Percentiles rank a stretch among this genome's conserved stretches.
phyloP scores from a whole-genome alignment of 2,888 invertebrate species.

The Papilio elwesi region DNA sequence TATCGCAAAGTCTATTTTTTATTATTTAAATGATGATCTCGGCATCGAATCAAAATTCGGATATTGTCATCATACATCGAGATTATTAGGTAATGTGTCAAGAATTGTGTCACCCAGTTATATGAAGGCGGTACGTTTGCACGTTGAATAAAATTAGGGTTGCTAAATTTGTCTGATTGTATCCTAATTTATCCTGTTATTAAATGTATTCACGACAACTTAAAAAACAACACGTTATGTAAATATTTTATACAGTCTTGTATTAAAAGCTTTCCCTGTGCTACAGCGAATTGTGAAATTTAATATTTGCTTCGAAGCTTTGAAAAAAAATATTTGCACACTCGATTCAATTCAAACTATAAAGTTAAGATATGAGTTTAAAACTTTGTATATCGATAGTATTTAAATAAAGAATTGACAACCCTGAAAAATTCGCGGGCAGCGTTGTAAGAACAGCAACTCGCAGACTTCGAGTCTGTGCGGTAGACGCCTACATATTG shows the following conservation, averaged over 20 bases:
- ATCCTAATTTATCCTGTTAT: slow-evolving; percentile 17
- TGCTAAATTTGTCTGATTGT: slow-evolving; percentile 14
- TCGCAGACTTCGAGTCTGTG: slow-evolving; percentile 66
- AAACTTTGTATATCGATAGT: too few relatives aligned
- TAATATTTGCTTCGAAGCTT: not conserved
- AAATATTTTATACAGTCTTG: too few relatives aligned
- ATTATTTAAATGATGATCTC: slow-evolving; percentile 6
- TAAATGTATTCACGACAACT: not conserved
- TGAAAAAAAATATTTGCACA: not conserved
- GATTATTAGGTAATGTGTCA: slow-evolving; percentile 75
- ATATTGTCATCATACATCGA: slow-evolving; percentile 60
- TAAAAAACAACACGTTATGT: not conserved
- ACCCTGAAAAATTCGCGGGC: slow-evolving; percentile 60
- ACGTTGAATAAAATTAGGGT: slow-evolving; percentile 56
- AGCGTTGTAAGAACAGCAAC: slow-evolving; percentile 62
- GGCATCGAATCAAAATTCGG: slow-evolving; percentile 55
- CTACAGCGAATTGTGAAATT: too few relatives aligned
- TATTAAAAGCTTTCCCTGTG: too few relatives aligned
- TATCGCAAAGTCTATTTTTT: not conserved
- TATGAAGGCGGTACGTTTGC: slow-evolving; percentile 76
- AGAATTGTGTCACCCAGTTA: slow-evolving; percentile 80
- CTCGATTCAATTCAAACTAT: not conserved
- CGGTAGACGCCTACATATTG: slow-evolving; percentile 56
- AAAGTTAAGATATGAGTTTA: not conserved
- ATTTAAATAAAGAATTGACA: slow-evolving; percentile 5